phyloP scores from a whole-genome alignment of 1,140 invertebrate species.

The Aphidius ervi region DNA sequence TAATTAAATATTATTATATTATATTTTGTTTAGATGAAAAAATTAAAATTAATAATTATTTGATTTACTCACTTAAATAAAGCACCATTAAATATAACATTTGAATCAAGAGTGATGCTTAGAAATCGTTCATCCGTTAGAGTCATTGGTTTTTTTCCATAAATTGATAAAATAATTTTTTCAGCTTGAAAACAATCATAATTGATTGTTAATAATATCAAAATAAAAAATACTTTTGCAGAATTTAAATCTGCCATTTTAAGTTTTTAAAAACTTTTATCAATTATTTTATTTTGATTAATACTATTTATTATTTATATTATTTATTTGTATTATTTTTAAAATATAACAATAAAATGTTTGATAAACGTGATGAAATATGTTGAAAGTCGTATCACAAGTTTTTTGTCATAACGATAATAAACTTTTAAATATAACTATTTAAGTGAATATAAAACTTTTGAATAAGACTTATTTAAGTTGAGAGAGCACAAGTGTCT shows the following conservation, averaged over 20 bases:
- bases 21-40: not conserved
- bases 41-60: too few relatives aligned
- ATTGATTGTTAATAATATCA: slow-evolving; percentile 15
- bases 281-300: too few relatives aligned
- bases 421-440: not conserved
- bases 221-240: not conserved
- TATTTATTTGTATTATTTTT: too few relatives aligned
- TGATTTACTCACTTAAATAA: slow-evolving; percentile 46
- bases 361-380: not conserved
- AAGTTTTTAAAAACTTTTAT: too few relatives aligned
- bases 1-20: slow-evolving; percentile 2
- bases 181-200: slow-evolving; percentile 21
- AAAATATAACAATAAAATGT: too few relatives aligned
- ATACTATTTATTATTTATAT: too few relatives aligned
- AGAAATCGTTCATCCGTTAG: slow-evolving; percentile 59
- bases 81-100: slow-evolving; percentile 43
- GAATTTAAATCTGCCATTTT: not conserved
- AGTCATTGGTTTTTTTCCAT: slow-evolving; percentile 50
- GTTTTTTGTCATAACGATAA: not conserved
- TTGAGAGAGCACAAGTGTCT: slow-evolving; percentile 1
- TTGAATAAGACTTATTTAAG: not conserved
- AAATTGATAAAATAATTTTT: slow-evolving; percentile 37
- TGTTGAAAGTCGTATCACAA: not conserved
- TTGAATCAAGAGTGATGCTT: slow-evolving; percentile 62
- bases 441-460: not conserved